Evolutionary conservation across 2,888 invertebrate species (phyloP).

Genomic region (Drosophila prolongata): DNA sequence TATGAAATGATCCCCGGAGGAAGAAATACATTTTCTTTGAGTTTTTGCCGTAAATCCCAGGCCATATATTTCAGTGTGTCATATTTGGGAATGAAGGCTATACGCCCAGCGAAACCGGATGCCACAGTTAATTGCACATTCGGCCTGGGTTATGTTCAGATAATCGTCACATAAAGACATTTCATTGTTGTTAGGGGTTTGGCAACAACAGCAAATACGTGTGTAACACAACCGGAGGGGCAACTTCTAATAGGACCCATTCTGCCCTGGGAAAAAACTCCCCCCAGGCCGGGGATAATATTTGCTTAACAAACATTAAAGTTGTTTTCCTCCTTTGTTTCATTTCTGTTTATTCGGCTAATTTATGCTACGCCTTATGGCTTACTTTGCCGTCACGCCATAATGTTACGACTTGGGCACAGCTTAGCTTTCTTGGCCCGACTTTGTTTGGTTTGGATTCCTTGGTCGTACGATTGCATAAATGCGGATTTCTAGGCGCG

Average conservation of each 20-base stretch:
- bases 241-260: conserved; percentile 16
- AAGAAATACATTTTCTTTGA: not conserved
- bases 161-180: conserved; percentile 77
- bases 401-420: conserved; percentile 65
- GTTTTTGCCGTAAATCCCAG: conserved; percentile 25
- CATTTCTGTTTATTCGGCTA: conserved; percentile 70
- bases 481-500: conserved; percentile 30
- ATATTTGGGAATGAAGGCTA: conserved; percentile 22
- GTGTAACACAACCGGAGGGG: conserved; percentile 38
- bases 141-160: conserved; percentile 61
- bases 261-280: not conserved
- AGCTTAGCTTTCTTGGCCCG: conserved; percentile 37
- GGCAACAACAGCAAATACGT: conserved; percentile 38
- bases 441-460: conserved; percentile 22
- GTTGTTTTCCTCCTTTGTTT: conserved; percentile 61
- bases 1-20: not conserved
- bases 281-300: conserved; percentile 46
- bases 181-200: conserved; percentile 60
- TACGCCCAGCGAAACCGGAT: conserved; percentile 34
- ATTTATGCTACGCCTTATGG: conserved; percentile 77
- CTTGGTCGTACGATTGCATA: conserved; percentile 45
- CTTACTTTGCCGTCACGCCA: conserved; percentile 71
- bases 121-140: conserved; percentile 69
- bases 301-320: conserved; percentile 76
- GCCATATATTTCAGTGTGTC: conserved; percentile 31